These are phyloP conservation scores for Atta cephalotes DNA, from an alignment of 1,140 invertebrate species.

Conservation along the genomic window DNA sequence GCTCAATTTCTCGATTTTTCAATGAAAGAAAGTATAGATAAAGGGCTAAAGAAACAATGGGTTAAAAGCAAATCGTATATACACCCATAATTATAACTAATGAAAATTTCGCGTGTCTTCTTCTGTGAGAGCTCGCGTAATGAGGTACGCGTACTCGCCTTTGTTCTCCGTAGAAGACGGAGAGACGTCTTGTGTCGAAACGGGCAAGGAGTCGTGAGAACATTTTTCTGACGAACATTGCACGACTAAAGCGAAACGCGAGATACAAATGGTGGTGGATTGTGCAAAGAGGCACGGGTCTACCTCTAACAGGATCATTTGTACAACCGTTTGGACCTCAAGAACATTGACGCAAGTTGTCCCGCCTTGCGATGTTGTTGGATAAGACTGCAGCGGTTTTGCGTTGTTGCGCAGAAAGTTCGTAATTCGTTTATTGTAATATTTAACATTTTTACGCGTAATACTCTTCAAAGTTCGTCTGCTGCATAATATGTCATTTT, in stretches of 20 bases:
- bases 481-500: background rate
- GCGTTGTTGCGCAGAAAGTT: slow-evolving; percentile 6
- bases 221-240: slow-evolving; percentile 67
- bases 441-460: slow-evolving; percentile 1
- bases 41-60: background rate
- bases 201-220: slow-evolving; percentile 64
- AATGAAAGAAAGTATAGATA: background rate
- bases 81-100: slow-evolving; percentile 52
- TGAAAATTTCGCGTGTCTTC: slow-evolving; percentile 52
- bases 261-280: slow-evolving; percentile 31
- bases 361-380: slow-evolving; percentile 18
- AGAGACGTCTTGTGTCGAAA: slow-evolving; percentile 66
- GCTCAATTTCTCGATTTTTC: too few species aligned
- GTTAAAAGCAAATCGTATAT: background rate
- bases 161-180: slow-evolving; percentile 53
- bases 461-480: background rate
- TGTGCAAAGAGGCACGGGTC: slow-evolving; percentile 45
- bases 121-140: slow-evolving; percentile 35
- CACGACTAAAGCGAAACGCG: slow-evolving; percentile 45
- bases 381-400: background rate
- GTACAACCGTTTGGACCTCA: slow-evolving; percentile 30
- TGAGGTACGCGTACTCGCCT: slow-evolving; percentile 42
- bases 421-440: slow-evolving; percentile 21
- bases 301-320: slow-evolving; percentile 39
- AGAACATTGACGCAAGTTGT: slow-evolving; percentile 34